These are phyloP conservation scores for Diachasmimorpha longicaudata DNA, from an alignment of 1,140 invertebrate genomes.

Conservation along the genomic window DNA sequence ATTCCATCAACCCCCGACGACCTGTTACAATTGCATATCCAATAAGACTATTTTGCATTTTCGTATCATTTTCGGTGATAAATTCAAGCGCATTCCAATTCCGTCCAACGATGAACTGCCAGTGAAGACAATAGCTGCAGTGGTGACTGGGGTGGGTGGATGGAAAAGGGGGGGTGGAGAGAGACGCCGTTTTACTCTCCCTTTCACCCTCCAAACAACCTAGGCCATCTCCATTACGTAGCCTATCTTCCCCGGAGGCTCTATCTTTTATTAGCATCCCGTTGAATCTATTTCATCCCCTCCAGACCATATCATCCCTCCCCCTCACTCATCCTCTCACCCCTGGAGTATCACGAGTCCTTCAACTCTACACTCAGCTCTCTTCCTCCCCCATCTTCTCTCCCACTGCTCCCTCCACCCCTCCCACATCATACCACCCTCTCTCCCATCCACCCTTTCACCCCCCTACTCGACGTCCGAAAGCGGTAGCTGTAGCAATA, in stretches of 20 bases:
- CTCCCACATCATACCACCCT: background rate
- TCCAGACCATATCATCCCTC: too few relatives aligned
- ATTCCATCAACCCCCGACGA: background rate
- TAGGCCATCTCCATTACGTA: constrained; percentile 17
- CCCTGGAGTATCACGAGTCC: background rate
- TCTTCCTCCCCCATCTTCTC: too few relatives aligned
- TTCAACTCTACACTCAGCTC: background rate
- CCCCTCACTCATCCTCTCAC: background rate
- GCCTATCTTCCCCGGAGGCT: constrained; percentile 46
- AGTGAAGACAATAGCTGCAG: constrained; percentile 5
- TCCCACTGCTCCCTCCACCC: background rate
- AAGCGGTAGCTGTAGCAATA: constrained; percentile 7
- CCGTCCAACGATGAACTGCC: background rate
- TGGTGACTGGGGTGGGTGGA: too few relatives aligned
- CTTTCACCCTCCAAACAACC: constrained; percentile 43
- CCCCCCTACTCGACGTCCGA: background rate
- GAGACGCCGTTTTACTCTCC: background rate
- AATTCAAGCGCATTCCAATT: constrained; percentile 27
- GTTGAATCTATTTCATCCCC: constrained; percentile 56
- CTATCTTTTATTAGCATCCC: constrained; percentile 62
- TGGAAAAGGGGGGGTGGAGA: too few relatives aligned
- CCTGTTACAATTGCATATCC: background rate
- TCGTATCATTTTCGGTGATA: constrained; percentile 24
- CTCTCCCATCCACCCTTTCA: background rate
- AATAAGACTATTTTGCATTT: constrained; percentile 24